Percentiles rank a stretch among this genome's conserved stretches.
Conservation (phyloP, 2,797 vertebrate genomes). For the Ctenochaetus hawaiiensis region DNA sequence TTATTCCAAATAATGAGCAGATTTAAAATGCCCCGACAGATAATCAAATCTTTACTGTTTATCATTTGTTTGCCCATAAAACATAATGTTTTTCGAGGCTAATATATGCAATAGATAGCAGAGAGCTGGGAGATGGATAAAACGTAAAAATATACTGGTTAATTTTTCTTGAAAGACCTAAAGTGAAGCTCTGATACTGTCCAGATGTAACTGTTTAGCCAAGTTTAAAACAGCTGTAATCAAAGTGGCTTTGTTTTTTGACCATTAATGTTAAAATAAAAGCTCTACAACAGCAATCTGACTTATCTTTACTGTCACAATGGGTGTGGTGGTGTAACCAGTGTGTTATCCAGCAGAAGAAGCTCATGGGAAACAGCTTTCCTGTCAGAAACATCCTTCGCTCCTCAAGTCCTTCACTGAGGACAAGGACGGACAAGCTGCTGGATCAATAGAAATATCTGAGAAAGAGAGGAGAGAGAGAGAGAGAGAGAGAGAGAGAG, state of each 20-base stretch:
- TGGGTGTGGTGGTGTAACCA: background rate
- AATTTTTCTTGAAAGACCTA: background rate
- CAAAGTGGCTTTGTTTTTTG: background rate
- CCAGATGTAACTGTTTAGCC: background rate
- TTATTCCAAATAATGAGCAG: background rate
- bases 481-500: background rate
- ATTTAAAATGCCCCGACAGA: background rate
- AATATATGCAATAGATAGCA: background rate
- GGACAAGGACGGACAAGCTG: constrained; percentile 37
- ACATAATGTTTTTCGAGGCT: background rate
- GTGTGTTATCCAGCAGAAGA: constrained; percentile 28
- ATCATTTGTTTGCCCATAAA: background rate
- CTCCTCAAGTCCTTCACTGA: constrained; percentile 39
- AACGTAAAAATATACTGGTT: background rate
- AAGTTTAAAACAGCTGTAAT: background rate
- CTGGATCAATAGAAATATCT: constrained; percentile 58
- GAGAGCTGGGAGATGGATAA: background rate
- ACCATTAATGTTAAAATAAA: background rate
- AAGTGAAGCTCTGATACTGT: background rate
- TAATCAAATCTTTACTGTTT: background rate
- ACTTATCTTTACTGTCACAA: too few relatives aligned
- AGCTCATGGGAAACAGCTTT: constrained; percentile 56
- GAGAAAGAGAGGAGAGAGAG: constrained; percentile 11
- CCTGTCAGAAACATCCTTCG: constrained; percentile 44
- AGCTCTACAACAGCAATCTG: too few relatives aligned